These are phyloP conservation scores for Pogonophryne albipinna DNA, from an alignment of 2,797 vertebrate species.

Conservation along the genomic window DNA sequence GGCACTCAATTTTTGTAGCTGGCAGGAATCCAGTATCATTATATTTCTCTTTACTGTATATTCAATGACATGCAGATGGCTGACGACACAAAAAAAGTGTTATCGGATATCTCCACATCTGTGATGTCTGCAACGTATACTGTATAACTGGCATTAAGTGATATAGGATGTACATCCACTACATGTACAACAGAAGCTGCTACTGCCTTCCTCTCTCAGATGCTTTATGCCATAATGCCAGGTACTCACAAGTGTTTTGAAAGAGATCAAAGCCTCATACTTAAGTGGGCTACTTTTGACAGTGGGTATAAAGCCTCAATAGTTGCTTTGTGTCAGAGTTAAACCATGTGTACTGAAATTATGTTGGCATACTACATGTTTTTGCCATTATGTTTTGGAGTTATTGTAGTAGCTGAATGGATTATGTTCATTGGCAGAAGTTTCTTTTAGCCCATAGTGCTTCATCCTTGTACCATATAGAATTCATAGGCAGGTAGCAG, in stretches of 20 bases:
- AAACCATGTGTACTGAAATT: slow-evolving; percentile 3
- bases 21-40: slow-evolving; percentile 11
- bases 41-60: slow-evolving; percentile 38
- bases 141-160: slow-evolving; percentile 2
- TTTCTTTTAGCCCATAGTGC: background rate
- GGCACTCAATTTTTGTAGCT: slow-evolving; percentile 12
- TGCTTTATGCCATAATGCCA: slow-evolving; percentile 1
- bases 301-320: slow-evolving; percentile 24
- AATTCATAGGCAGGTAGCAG: background rate
- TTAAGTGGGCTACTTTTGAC: slow-evolving; percentile 31
- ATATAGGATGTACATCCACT: background rate
- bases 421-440: background rate
- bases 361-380: slow-evolving; percentile 1
- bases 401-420: slow-evolving; percentile 15
- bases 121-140: slow-evolving; percentile 19
- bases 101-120: slow-evolving; percentile 32
- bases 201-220: slow-evolving; percentile 9
- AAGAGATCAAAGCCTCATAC: slow-evolving; percentile 34
- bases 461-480: background rate
- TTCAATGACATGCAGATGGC: slow-evolving; percentile 48
- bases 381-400: slow-evolving; percentile 13
- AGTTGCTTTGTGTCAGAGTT: slow-evolving; percentile 22
- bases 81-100: slow-evolving; percentile 42
- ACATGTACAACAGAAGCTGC: slow-evolving; percentile 5
- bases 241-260: slow-evolving; percentile 26